A percentile compares a stretch with the other conserved stretches of the same genome.
Conservation (phyloP, 2,888 invertebrate species). For the Nasonovia ribisnigri region DNA sequence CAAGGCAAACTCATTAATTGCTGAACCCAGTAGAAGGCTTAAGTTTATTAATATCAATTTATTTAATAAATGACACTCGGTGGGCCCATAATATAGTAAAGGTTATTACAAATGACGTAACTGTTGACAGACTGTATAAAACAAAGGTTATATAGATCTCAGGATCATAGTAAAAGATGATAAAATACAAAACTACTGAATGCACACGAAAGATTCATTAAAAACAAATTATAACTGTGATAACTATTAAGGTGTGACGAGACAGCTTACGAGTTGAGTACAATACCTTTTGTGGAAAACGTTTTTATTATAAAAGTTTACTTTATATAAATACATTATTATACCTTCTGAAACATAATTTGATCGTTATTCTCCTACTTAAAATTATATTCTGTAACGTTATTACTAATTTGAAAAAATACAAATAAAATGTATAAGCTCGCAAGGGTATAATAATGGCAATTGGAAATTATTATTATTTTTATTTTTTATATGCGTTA, state of each 20-base stretch:
- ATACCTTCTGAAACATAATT: background rate
- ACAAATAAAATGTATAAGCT: background rate
- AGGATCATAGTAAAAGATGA: background rate
- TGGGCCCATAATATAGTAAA: slow-evolving; percentile 10
- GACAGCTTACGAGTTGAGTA: background rate
- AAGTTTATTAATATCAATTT: slow-evolving; percentile 43
- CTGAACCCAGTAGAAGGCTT: background rate
- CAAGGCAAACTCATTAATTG: background rate
- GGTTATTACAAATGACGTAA: slow-evolving; percentile 3
- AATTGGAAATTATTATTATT: background rate
- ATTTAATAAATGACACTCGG: slow-evolving; percentile 19
- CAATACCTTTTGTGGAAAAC: background rate
- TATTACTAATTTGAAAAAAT: background rate
- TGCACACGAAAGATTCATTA: background rate
- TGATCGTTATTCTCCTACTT: background rate
- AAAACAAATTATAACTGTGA: slow-evolving; percentile 20
- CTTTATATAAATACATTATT: background rate
- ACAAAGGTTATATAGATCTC: background rate
- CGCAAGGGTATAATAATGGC: background rate
- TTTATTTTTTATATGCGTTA: background rate
- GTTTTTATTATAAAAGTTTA: background rate
- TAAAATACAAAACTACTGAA: background rate
- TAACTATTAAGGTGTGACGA: background rate
- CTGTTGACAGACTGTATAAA: slow-evolving; percentile 13
- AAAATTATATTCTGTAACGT: background rate